Evolutionary conservation across 1,140 invertebrate species (phyloP), one percentile per base, ranked within the genome.

Genomic region (Bacillus rossius): DNA sequence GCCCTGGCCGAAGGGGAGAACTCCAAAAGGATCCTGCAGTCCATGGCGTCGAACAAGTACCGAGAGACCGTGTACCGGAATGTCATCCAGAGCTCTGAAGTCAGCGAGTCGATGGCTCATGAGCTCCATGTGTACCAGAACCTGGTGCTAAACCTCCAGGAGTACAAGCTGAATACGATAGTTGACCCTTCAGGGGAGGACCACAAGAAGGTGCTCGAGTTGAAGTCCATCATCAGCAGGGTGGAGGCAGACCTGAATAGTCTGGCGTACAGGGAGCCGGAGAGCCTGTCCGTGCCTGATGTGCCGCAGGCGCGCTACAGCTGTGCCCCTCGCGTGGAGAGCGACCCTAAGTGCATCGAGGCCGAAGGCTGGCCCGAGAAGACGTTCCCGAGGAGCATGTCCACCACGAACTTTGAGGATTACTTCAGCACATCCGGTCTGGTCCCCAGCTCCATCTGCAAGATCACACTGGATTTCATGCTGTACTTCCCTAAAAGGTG

Each of bases 51-150:
- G 16, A 54, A 54, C 17, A 34, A 54, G 8, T 40, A 10, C 5
- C 37, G 40, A 22, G 52, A 54, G 17, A 54, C 40, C 1, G 23
- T 54, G 7, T 23, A 54, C 14, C 38, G 25, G 16, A 42, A 54
- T 13, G 29, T 34, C 5, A 41, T 54, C 8, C 23, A 40, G 16
- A 23, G 25, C 16, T 1, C 5, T 29, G 22, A 42, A 2, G 37
- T 41, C 8, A 10, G 2, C 5, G n/a, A 17, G 10, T 34, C 16
- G 2, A 42, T 29, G 19, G 52, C 52, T 40, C 34, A 54, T 17
- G 52, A 54, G 52, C 34, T 54, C 2, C 41, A 54, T 17, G 52
- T 41, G 7, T 54, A 42, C 41, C 52, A 54, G 40, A 22, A 22
- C 7, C 41, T 54, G 3, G 37, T 54, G n/a, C 19, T 54, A 17